Percentiles rank a stretch among this genome's conserved stretches.
Evolutionary conservation across 92 coral and sea anemone species (phyloP).

Genomic region (Blastomussa wellsi): DNA sequence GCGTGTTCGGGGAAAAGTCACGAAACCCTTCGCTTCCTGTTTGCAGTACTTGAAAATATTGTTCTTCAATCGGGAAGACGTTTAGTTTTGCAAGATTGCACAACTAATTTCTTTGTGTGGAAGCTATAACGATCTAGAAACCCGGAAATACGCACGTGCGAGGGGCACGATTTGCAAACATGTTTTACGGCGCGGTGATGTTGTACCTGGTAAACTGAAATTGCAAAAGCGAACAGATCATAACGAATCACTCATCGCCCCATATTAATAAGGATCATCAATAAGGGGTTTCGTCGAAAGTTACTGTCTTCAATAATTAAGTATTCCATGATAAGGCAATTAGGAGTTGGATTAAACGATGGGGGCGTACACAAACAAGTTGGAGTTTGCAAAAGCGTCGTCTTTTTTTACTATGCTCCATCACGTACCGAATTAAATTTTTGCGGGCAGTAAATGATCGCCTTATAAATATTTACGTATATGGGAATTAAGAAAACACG

Average conservation of each 20-base stretch:
- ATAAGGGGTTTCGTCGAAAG: not conserved
- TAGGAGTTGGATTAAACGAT: not conserved
- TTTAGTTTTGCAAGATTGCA: not conserved
- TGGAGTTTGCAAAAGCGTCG: not conserved
- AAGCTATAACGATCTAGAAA: not conserved
- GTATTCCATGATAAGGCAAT: not conserved
- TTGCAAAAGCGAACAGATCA: not conserved
- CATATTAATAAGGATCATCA: not conserved
- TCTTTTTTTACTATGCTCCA: not conserved
- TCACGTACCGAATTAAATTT: not conserved
- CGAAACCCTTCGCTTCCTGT: constrained; percentile 30
- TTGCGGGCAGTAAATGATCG: not conserved
- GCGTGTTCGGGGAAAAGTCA: not conserved
- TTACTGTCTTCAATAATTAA: not conserved
- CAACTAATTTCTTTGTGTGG: not conserved
- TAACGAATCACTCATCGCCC: not conserved
- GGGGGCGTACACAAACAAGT: not conserved
- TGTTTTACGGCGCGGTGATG: not conserved
- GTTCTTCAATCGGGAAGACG: not conserved
- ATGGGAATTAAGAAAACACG: not conserved
- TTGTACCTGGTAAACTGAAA: not conserved
- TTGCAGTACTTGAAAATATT: constrained; percentile 12
- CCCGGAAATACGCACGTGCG: not conserved
- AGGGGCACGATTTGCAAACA: not conserved
- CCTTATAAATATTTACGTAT: not conserved